These are phyloP conservation scores for Monodelphis domestica DNA, from an alignment of 2,797 vertebrate genomes.

Conservation along the genomic window DNA sequence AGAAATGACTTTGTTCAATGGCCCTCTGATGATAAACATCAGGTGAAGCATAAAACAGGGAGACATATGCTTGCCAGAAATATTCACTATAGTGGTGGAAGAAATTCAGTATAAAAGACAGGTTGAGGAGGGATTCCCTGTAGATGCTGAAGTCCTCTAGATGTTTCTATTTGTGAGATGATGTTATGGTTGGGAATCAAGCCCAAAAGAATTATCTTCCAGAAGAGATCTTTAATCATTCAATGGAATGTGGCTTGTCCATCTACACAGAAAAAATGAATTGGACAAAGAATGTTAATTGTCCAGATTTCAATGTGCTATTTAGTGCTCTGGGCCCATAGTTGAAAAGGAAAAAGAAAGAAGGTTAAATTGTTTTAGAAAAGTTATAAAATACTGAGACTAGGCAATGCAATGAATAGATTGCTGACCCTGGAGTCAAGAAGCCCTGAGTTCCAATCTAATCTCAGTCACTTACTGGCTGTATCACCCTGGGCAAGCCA, in stretches of 20 bases:
- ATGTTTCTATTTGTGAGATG: background rate
- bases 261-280: background rate
- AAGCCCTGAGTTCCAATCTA: background rate
- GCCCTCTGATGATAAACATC: background rate
- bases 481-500: background rate
- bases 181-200: background rate
- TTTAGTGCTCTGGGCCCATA: background rate
- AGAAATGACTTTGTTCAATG: background rate
- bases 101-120: background rate
- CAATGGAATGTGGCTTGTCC: background rate
- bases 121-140: background rate
- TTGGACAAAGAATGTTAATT: background rate
- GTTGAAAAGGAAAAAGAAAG: background rate
- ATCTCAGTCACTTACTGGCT: background rate
- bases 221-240: background rate
- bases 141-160: background rate
- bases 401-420: background rate
- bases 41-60: background rate
- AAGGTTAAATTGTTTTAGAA: background rate
- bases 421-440: background rate
- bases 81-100: background rate
- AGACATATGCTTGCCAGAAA: background rate
- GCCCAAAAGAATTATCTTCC: background rate
- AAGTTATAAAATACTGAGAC: background rate
- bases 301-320: background rate